These are phyloP conservation scores for Sebastes dallii DNA, from an alignment of 2,797 vertebrate genomes.

Conservation along the genomic window DNA sequence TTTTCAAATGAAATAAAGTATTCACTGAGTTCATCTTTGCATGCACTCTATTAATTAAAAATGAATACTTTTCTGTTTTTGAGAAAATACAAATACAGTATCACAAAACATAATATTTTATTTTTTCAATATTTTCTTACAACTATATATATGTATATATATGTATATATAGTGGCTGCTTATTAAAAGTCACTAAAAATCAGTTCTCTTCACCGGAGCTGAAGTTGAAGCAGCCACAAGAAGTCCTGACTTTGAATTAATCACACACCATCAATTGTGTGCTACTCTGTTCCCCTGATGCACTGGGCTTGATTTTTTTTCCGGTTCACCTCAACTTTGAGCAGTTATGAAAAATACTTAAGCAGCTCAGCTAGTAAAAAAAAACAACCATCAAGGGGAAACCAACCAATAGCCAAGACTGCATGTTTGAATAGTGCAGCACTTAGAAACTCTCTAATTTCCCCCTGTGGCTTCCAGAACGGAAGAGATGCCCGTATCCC, in stretches of 20 bases:
- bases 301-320: background rate
- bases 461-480: constrained; percentile 55
- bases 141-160: too few relatives aligned
- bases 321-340: background rate
- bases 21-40: too few relatives aligned
- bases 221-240: constrained; percentile 9
- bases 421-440: constrained; percentile 51
- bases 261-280: constrained; percentile 12
- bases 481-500: constrained; percentile 51
- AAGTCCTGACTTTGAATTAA: constrained; percentile 10
- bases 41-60: too few relatives aligned
- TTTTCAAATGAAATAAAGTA: too few relatives aligned
- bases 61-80: too few relatives aligned
- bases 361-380: background rate
- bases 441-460: constrained; percentile 59
- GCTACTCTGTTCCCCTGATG: constrained; percentile 8
- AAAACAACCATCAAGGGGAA: background rate
- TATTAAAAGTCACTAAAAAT: background rate
- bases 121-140: too few relatives aligned
- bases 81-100: too few relatives aligned
- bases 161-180: background rate
- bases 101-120: too few relatives aligned
- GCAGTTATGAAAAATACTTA: constrained; percentile 24
- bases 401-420: constrained; percentile 21
- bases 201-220: background rate